Conservation (phyloP, 2,797 vertebrate species). For the Muscicapa comitata region DNA sequence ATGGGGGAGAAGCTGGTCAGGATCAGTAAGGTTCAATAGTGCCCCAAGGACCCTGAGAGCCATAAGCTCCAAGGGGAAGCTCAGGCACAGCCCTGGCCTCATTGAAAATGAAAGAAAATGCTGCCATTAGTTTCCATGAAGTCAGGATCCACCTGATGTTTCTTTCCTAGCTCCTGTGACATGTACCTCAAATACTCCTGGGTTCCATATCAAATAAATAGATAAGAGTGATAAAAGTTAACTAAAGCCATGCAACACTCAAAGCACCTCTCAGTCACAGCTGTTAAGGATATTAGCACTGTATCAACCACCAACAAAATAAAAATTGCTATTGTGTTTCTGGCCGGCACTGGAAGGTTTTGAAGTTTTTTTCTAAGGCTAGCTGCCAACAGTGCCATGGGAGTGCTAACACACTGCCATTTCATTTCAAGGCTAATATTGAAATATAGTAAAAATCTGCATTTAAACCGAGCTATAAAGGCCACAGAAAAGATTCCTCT, state of each 20-base stretch:
- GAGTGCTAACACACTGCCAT: background rate
- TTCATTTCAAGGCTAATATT: constrained; percentile 19
- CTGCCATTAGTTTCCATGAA: background rate
- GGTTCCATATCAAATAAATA: background rate
- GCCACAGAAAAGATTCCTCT: background rate
- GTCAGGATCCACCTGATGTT: background rate
- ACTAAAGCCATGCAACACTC: background rate
- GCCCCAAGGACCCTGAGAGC: background rate
- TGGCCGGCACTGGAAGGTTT: background rate
- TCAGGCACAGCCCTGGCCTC: background rate
- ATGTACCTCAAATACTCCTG: background rate
- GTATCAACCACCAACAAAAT: background rate
- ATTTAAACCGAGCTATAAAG: background rate
- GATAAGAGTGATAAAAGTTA: background rate
- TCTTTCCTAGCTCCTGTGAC: background rate
- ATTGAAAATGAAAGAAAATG: background rate
- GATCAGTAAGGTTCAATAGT: background rate
- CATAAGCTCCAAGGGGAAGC: rapidly evolving
- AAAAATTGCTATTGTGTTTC: background rate
- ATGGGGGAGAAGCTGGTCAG: background rate
- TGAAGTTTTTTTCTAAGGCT: background rate
- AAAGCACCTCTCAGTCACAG: background rate
- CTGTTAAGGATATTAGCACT: background rate
- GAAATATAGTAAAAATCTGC: background rate
- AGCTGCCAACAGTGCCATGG: background rate